These are phyloP conservation scores for Leontocebus nigricollis DNA, from an alignment of 2,797 vertebrate species.

Conservation along the genomic window DNA sequence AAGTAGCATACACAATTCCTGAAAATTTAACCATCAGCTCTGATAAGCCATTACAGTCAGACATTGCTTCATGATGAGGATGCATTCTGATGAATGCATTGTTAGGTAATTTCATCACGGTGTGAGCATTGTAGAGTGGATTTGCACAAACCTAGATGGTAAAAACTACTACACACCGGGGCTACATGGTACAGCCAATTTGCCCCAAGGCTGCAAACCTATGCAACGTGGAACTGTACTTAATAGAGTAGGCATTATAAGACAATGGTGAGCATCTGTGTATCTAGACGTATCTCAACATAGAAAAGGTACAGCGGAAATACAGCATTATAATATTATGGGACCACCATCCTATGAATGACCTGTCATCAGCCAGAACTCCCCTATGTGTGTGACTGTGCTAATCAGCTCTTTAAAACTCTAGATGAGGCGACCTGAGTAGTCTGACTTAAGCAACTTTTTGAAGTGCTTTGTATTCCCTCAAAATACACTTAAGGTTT, in stretches of 20 bases:
- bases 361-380: neutral
- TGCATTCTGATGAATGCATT: neutral
- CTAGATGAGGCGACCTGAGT: neutral
- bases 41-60: neutral
- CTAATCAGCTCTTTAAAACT: neutral
- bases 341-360: neutral
- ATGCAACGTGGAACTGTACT: neutral
- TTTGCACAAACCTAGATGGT: too few species aligned
- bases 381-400: neutral
- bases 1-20: neutral
- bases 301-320: neutral
- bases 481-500: neutral
- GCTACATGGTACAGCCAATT: neutral
- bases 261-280: neutral
- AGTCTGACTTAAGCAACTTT: neutral
- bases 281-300: neutral
- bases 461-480: neutral
- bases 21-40: neutral
- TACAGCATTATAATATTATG: neutral
- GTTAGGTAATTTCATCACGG: neutral
- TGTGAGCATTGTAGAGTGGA: neutral
- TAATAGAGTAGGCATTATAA: neutral
- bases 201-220: neutral
- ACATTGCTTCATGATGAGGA: neutral
- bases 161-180: accelerated